phyloP scores from a whole-genome alignment of 1,140 invertebrate genomes.

The Euwallacea similis region DNA sequence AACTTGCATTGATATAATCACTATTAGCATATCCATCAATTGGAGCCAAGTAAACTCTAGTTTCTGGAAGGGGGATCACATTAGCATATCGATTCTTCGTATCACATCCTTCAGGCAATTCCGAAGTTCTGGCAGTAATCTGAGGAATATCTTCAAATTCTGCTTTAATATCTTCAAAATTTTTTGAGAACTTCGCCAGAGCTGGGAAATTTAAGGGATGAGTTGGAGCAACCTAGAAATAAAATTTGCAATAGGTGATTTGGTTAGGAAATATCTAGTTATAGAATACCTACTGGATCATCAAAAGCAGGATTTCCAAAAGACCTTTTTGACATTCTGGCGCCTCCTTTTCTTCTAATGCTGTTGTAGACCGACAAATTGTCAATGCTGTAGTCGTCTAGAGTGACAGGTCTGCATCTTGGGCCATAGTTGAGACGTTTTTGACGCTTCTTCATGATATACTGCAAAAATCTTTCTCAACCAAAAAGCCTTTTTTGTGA shows the following conservation, averaged over 20 bases:
- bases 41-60: conserved; percentile 73
- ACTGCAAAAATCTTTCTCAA: conserved; percentile 53
- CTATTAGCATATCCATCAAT: conserved; percentile 72
- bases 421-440: conserved; percentile 72
- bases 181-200: conserved; percentile 71
- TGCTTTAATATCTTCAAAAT: conserved; percentile 71
- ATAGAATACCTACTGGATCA: conserved; percentile 70
- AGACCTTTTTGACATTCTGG: conserved; percentile 80
- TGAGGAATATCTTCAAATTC: conserved; percentile 80
- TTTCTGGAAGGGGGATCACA: conserved; percentile 88
- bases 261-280: background rate
- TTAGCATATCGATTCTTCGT: conserved; percentile 93
- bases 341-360: conserved; percentile 70
- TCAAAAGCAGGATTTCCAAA: conserved; percentile 92
- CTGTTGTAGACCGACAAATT: conserved; percentile 83
- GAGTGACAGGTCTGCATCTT: conserved; percentile 80
- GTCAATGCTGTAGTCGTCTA: conserved; percentile 87
- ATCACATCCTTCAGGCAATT: conserved; percentile 82
- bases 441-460: conserved; percentile 72
- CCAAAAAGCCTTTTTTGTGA: background rate
- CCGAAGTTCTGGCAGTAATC: conserved; percentile 74
- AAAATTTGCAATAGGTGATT: conserved; percentile 1
- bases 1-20: conserved; percentile 93
- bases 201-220: conserved; percentile 75
- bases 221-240: conserved; percentile 42